Base-by-base conservation (phyloP, 2,113 vertebrate genomes). In the Nothoprocta pentlandii region DNA sequence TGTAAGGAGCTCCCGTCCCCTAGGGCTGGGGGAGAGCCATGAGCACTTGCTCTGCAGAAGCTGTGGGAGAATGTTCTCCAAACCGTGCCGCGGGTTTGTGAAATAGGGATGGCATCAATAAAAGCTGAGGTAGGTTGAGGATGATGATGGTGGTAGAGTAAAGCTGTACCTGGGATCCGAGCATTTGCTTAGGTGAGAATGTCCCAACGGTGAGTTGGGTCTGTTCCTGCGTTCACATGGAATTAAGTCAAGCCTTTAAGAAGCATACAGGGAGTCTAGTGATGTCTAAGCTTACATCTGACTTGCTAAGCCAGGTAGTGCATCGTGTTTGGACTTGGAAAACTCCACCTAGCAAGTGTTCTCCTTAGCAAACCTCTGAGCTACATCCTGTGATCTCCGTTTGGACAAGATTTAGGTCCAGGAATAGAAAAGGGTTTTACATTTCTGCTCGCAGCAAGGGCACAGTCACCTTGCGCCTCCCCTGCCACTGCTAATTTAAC, bases 101-200 rank as follows among this genome's bases (percentile, higher is more conserved):
- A 54, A 41, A 70, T 12, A 26, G 16, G 28, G 53, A 11, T 17
- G 17, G 2, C 6, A 1, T 44, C 32, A 9, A 0, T 16, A 21
- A 36, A 14, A 28, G 4, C 7, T 4, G 56, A 21, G 2, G 17
- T 9, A 28, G 10, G 2, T 12, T 9, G 53, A 49, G 47, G 47
- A 56, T n/a, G 68, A 7, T n/a, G 47, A 8, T 32, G 66, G 2
- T 36, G 76, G 6, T 41, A 62, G 69, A 30, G 39, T 8, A 7
- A 13, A 30, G 34, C 20, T 30, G 2, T 30, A 4, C 20, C 41
- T 26, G 12, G 34, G 46, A 56, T n/a, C 20, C 42, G 3, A 5
- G 42, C 17, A 6, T 47, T 16, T 15, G 30, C 20, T 62, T 26
- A n/a, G 61, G 7, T 28, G 53, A 34, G 66, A 81, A 19, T n/a